Evolutionary conservation across 37 sponge, comb jelly and placozoan species (phyloP), one percentile per base, ranked within the genome.

Genomic region (Petrosia ficiformis): DNA sequence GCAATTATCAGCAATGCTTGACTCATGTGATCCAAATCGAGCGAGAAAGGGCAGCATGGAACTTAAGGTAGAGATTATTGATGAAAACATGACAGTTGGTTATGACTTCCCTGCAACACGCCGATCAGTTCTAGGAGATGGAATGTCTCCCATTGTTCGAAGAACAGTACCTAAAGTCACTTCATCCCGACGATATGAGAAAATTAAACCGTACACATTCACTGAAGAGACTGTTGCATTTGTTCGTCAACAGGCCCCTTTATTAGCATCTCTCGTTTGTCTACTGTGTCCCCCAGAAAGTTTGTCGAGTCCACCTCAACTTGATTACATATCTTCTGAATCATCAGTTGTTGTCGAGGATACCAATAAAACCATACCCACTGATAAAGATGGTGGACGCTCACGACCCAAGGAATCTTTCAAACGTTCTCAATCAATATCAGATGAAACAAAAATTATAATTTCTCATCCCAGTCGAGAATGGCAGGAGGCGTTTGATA

Each of bases 191-290:
- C 42, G 24, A 22, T 71, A 43, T 67, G 34, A 57, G 60, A 82
- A 25, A 11, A 32, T 43, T 54, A 59, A 48, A 31, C 65, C 30
- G 59, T 65, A 77, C 41, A n/a, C 57, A 29, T 77, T 84, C 34
- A 84, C 84, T 1, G 14, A 60, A 4, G 84, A 84, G 40, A 79
- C 64, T 3, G 29, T 86, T 11, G 44, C 56, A 1, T 86, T 86
- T 69, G 76, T 86, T n/a, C 68, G 67, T 44, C 39, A 68, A 0
- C 80, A 70, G 38, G 26, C 67, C 0, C 63, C 75, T 2, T 65
- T 86, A n/a, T 41, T 86, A 36, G 80, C 81, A 0, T 69, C 75
- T 1, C 74, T 86, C 14, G 69, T 86, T 24, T 42, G 58, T 22
- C 76, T 86, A 6, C 39, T 80, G 33, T 80, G 80, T 26, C 86